A percentile compares a stretch with the other conserved stretches of the same genome.
phyloP scores from a whole-genome alignment of 2,113 vertebrate genomes.

The Furnarius figulus region DNA sequence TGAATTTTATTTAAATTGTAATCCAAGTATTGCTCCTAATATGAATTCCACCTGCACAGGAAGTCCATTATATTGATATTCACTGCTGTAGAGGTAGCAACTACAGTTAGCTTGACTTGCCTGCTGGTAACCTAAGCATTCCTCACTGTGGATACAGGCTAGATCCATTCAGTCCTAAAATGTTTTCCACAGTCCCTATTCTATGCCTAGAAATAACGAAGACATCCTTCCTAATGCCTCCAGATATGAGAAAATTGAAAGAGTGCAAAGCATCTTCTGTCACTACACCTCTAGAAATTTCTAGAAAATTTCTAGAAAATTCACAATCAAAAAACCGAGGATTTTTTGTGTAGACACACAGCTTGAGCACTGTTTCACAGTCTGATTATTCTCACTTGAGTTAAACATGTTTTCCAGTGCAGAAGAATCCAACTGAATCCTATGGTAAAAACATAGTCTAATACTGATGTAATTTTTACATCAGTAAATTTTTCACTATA shows the following conservation, averaged over 20 bases:
- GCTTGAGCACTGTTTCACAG: background rate
- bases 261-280: background rate
- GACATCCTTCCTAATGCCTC: background rate
- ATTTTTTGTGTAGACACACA: background rate
- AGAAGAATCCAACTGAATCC: background rate
- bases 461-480: background rate
- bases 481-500: background rate
- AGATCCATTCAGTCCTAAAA: background rate
- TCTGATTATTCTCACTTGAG: background rate
- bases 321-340: background rate
- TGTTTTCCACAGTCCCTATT: background rate
- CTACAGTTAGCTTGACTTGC: background rate
- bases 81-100: background rate
- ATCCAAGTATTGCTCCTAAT: background rate
- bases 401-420: background rate
- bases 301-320: background rate
- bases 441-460: background rate
- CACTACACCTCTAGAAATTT: background rate
- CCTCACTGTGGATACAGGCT: background rate
- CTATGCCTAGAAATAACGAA: background rate
- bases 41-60: background rate
- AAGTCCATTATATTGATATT: background rate
- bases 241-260: background rate
- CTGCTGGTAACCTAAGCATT: accelerated
- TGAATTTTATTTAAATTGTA: background rate